Base-by-base conservation (phyloP, 2,888 invertebrate species). In the Clistopyga incitator region DNA sequence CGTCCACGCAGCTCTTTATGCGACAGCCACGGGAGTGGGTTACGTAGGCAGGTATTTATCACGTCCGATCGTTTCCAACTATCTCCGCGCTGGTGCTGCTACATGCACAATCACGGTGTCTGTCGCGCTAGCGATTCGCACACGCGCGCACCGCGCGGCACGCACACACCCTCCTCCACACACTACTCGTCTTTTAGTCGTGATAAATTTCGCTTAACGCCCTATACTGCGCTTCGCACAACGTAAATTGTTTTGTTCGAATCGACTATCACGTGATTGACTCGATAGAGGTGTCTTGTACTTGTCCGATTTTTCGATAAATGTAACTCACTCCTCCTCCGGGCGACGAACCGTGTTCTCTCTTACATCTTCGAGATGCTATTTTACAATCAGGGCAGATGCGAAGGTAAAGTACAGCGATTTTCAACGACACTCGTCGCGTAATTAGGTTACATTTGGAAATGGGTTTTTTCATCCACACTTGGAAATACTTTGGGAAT, bases 41-140 rank as follows among this genome's bases (percentile, higher is more conserved):
- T 84, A 84, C 84, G 82, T 79, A 80, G 82, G 82, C 76, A 80
- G 84, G 82, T 84, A 77, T 82, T 84, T 82, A 82, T 84, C 82
- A 68, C 84, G 81, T 80, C 68, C 74, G 78, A 84, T 80, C 84
- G 70, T 84, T 79, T 70, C 42, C 71, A 82, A 84, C 82, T 75
- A 74, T 79, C 71, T 79, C 77, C 56, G 34, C 47, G 29, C 2
- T 2, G 29, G 6, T n/a, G 38, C 38, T n/a, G 38, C 45, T 42
- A 59, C 56, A 59, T 42, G 56, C 54, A 56, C 56, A 42, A 71
- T 54, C 42, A 54, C 54, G 61, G 61, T 61, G 61, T 61, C 56
- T 25, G 56, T 56, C 56, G 25, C 56, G 56, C 13, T 13, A 15
- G 56, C 25, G 8, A n/a, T 45, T 18, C 61, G 18, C 29, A 34